phyloP scores from a whole-genome alignment of 2,113 vertebrate genomes.

The Anseranas semipalmata region DNA sequence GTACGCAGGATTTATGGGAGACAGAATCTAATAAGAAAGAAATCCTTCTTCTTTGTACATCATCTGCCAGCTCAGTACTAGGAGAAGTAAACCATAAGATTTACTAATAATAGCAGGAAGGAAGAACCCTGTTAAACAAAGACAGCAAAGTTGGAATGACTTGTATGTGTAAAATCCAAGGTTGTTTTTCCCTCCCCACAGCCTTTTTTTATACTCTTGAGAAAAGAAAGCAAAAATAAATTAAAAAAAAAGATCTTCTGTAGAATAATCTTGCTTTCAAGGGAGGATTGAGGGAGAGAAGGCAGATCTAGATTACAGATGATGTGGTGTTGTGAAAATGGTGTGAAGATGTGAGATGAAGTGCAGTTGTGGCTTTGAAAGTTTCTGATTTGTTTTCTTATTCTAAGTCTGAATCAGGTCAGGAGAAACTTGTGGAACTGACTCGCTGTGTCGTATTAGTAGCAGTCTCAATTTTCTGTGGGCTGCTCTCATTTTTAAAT shows the following conservation, averaged over 20 bases:
- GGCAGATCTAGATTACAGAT: neutral
- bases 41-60: conserved; percentile 11
- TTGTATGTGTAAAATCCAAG: neutral
- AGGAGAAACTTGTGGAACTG: neutral
- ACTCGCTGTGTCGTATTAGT: neutral
- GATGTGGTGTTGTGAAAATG: neutral
- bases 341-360: neutral
- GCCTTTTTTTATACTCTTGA: neutral
- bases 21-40: neutral
- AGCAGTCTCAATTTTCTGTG: neutral
- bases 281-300: neutral
- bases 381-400: neutral
- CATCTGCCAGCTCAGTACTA: neutral
- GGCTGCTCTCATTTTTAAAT: conserved; percentile 1
- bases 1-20: neutral
- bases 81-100: neutral
- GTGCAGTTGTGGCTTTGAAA: neutral
- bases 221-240: neutral
- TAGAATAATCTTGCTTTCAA: neutral
- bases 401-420: neutral
- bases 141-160: conserved; percentile 20
- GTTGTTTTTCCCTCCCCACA: conserved; percentile 2
- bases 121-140: conserved; percentile 50
- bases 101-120: conserved; percentile 60
- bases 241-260: neutral